phyloP scores from a whole-genome alignment of 2,888 invertebrate genomes.

The Rhopalosiphum nymphaeae region DNA sequence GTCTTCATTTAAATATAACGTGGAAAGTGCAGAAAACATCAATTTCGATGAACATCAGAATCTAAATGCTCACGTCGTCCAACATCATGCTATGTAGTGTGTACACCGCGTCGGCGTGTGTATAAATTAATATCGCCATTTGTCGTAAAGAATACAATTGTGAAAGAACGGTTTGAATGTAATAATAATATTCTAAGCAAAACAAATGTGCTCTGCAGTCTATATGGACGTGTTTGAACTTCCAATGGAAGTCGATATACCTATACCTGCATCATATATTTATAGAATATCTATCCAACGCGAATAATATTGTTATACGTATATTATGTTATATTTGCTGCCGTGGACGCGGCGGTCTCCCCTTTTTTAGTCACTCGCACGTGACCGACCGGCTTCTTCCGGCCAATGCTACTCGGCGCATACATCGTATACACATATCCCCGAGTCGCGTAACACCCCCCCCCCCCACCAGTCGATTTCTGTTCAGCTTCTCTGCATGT shows the following conservation, averaged over 20 bases:
- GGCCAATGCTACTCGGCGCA: not conserved
- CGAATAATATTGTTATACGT: not conserved
- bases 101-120: not conserved
- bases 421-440: not conserved
- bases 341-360: conserved; percentile 26
- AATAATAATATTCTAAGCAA: not conserved
- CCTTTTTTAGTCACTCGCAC: conserved; percentile 59
- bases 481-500: not conserved
- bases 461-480: not conserved
- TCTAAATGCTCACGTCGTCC: conserved; percentile 1
- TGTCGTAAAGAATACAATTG: not conserved
- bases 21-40: not conserved
- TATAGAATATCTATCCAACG: not conserved
- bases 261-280: not conserved
- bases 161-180: not conserved
- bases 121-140: not conserved
- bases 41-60: not conserved
- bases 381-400: conserved; percentile 64
- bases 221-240: conserved; percentile 31
- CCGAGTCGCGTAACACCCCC: not conserved
- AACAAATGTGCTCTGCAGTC: not conserved
- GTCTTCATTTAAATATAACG: not conserved
- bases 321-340: not conserved
- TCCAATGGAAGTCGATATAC: conserved; percentile 24
- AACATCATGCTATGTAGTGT: not conserved